Conservation (phyloP, 2,113 vertebrate genomes). For the Myocastor coypus region DNA sequence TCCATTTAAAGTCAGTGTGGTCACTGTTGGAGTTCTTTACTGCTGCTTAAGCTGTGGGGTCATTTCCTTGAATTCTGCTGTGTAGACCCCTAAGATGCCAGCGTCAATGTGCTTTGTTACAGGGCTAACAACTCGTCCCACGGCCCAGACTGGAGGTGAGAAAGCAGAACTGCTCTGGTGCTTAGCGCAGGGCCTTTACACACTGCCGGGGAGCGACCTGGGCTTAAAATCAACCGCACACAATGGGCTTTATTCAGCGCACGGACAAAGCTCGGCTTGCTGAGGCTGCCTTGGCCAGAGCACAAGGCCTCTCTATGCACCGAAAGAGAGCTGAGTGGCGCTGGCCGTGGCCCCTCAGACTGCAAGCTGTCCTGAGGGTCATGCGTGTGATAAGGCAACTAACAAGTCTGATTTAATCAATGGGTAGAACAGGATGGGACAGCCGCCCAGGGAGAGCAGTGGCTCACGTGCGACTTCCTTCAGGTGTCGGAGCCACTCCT, state of each 20-base stretch:
- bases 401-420: neutral
- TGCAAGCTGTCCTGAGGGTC: neutral
- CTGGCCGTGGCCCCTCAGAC: neutral
- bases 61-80: neutral
- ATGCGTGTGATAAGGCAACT: neutral
- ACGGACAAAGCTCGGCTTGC: neutral
- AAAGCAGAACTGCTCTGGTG: neutral
- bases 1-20: conserved; percentile 2
- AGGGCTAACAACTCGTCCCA: neutral
- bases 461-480: neutral
- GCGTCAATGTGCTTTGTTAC: neutral
- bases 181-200: neutral
- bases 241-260: neutral
- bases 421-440: too few species aligned
- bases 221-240: neutral
- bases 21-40: neutral
- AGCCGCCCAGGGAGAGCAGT: neutral
- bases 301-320: neutral
- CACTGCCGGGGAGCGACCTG: neutral
- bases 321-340: neutral
- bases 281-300: neutral
- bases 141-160: neutral
- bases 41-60: neutral
- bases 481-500: neutral
- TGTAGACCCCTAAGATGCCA: neutral